Percentiles rank a stretch among this genome's conserved stretches.
phyloP scores from a whole-genome alignment of 1,140 invertebrate species.

The Bursaphelenchus mucronatus region DNA sequence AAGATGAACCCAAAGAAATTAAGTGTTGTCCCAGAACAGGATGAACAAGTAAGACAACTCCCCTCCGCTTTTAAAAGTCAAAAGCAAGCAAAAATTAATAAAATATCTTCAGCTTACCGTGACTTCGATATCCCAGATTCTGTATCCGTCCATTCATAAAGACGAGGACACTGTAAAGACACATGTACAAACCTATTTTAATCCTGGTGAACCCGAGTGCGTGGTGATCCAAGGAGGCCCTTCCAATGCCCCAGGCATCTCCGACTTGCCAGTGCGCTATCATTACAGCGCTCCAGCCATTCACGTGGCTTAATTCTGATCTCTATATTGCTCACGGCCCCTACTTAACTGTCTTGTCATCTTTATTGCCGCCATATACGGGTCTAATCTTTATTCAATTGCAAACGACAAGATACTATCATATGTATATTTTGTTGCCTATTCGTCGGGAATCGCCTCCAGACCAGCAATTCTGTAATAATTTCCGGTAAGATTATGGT shows the following conservation, averaged over 20 bases:
- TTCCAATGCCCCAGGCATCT: too few relatives aligned
- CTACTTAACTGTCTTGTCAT: too few relatives aligned
- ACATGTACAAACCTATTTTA: too few relatives aligned
- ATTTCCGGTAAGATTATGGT: conserved; percentile 31
- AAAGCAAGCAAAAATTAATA: neutral
- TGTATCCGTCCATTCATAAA: neutral
- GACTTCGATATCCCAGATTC: conserved; percentile 10
- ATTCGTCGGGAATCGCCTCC: conserved; percentile 30
- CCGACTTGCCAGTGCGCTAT: conserved; percentile 9
- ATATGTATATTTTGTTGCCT: neutral
- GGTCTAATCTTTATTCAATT: too few relatives aligned
- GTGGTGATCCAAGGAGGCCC: too few relatives aligned
- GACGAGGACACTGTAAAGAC: too few relatives aligned
- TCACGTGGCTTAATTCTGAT: conserved; percentile 9
- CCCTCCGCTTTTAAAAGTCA: neutral
- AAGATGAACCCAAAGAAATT: conserved; percentile 38
- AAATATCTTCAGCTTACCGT: conserved; percentile 10
- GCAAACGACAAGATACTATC: too few relatives aligned
- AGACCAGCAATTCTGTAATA: conserved; percentile 27
- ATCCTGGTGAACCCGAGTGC: too few relatives aligned
- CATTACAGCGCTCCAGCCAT: conserved; percentile 15
- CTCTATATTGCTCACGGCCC: too few relatives aligned
- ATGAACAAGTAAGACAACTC: conserved; percentile 26
- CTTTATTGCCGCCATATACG: too few relatives aligned
- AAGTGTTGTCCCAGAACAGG: conserved; percentile 38